Percentiles rank a stretch among this genome's conserved stretches.
Conservation (phyloP, 2,797 vertebrate genomes). For the Sebastes iracundus region DNA sequence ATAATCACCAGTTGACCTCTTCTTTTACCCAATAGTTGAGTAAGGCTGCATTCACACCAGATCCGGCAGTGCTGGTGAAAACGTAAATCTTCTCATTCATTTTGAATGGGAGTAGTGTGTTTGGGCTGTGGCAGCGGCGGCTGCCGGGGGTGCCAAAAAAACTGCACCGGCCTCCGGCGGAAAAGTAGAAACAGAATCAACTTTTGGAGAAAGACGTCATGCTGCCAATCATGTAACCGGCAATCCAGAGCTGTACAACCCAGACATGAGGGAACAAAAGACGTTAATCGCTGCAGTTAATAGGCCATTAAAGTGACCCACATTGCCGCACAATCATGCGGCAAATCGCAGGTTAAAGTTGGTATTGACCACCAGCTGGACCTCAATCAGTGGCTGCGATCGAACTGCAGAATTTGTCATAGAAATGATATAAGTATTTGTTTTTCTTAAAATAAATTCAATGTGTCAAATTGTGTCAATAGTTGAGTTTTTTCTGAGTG, state of each 20-base stretch:
- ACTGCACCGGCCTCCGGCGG: neutral
- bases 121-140: neutral
- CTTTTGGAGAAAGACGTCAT: neutral
- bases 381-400: neutral
- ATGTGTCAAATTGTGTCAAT: constrained; percentile 1
- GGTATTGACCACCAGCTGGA: neutral
- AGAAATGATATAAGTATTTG: neutral
- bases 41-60: too few species aligned
- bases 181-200: too few species aligned
- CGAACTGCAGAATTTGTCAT: neutral
- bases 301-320: neutral
- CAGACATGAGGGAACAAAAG: neutral
- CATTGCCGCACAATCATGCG: neutral
- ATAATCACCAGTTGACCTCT: neutral
- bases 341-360: neutral
- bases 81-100: too few species aligned
- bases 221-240: neutral
- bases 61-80: too few species aligned
- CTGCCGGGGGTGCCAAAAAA: neutral
- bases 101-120: too few species aligned
- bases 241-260: neutral
- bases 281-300: neutral
- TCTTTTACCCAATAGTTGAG: neutral
- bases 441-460: neutral
- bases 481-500: neutral